These are phyloP conservation scores for Ceratosolen fusciceps DNA, from an alignment of 1,140 invertebrate genomes.

Conservation along the genomic window DNA sequence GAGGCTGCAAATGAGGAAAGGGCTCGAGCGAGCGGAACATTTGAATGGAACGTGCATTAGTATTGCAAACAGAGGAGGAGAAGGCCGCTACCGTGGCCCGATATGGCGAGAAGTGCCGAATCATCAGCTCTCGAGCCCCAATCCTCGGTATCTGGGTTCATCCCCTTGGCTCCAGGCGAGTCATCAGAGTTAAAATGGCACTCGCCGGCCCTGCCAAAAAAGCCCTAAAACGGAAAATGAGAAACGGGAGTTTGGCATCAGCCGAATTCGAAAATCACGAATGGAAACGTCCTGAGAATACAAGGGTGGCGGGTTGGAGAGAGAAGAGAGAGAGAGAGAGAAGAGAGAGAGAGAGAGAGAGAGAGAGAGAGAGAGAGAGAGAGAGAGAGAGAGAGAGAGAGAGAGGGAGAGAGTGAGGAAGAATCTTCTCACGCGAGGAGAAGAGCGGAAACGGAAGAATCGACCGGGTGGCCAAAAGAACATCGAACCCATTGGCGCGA, in stretches of 20 bases:
- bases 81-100: no score
- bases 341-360: no score
- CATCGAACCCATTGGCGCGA: background rate
- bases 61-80: no score
- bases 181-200: background rate
- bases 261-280: background rate
- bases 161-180: background rate
- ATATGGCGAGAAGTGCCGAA: constrained; percentile 1
- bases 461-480: background rate
- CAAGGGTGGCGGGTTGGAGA: no score
- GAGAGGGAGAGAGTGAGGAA: no score
- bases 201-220: background rate
- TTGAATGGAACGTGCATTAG: no score
- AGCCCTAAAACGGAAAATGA: constrained; percentile 2
- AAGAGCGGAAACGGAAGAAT: background rate
- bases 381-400: no score
- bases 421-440: no score
- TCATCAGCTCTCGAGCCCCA: constrained; percentile 31
- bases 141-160: constrained; percentile 17
- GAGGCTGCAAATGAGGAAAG: no score
- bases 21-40: no score
- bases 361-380: no score
- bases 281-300: background rate
- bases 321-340: no score
- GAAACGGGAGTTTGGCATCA: background rate